Evolutionary conservation across 2,888 invertebrate species (phyloP).

Genomic region (Parnassius apollo): DNA sequence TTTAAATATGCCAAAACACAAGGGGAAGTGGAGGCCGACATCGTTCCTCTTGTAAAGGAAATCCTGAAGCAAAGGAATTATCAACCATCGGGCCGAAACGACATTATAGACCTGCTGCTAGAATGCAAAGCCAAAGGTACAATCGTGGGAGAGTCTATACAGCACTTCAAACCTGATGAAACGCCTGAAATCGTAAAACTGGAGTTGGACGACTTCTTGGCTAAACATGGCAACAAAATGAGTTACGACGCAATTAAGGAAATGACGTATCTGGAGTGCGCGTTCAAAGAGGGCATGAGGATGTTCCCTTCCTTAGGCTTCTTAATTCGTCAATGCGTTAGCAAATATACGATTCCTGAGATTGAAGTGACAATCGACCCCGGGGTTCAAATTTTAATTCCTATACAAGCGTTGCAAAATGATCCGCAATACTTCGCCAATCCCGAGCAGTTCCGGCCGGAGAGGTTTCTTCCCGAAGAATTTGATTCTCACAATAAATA

Average conservation of each 20-base stretch:
- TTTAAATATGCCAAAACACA: conserved; percentile 18
- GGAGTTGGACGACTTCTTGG: conserved; percentile 20
- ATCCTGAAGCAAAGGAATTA: conserved; percentile 30
- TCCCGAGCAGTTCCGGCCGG: conserved; percentile 35
- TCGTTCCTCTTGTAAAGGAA: conserved; percentile 18
- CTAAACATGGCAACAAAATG: background rate
- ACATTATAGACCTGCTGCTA: conserved; percentile 39
- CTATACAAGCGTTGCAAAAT: conserved; percentile 31
- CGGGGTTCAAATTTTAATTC: conserved; percentile 32
- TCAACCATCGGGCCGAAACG: conserved; percentile 34
- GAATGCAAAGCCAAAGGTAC: conserved; percentile 34
- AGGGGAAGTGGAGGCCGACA: conserved; percentile 16
- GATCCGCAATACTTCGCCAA: conserved; percentile 33
- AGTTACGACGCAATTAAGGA: conserved; percentile 11
- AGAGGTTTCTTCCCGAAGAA: conserved; percentile 35
- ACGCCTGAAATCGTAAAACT: background rate
- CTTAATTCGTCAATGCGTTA: conserved; percentile 30
- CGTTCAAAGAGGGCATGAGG: conserved; percentile 24
- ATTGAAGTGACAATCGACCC: conserved; percentile 31
- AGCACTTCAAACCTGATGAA: background rate
- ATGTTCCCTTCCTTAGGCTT: conserved; percentile 35
- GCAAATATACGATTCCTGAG: conserved; percentile 33
- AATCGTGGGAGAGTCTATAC: conserved; percentile 32
- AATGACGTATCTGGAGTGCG: conserved; percentile 15
- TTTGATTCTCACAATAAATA: conserved; percentile 24